Conservation (phyloP, 1,140 invertebrate species). For the Lucilia cuprina region DNA sequence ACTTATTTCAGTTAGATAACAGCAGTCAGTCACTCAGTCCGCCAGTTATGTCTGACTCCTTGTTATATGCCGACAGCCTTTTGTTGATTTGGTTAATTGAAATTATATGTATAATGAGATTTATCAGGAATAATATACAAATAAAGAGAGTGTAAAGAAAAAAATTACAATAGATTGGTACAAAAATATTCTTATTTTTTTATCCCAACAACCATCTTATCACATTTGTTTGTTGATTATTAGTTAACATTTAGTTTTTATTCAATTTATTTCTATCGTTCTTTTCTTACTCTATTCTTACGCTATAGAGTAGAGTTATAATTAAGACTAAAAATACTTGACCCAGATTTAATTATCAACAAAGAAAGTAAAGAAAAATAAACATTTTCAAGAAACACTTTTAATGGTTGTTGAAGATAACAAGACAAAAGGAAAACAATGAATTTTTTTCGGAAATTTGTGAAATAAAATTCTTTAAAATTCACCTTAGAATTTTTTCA, state of each 20-base stretch:
- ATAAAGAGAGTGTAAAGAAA: not conserved
- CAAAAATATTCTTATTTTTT: not conserved
- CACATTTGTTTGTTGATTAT: not conserved
- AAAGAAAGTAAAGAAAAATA: not conserved
- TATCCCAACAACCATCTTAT: not conserved
- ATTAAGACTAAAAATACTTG: not conserved
- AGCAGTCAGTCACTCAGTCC: not conserved
- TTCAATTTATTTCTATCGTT: not conserved
- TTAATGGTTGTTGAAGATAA: too few species aligned
- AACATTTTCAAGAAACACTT: too few species aligned
- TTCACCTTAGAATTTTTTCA: too few species aligned
- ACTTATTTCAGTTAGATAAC: not conserved
- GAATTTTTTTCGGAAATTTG: too few species aligned
- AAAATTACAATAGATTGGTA: not conserved
- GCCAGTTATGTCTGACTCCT: not conserved
- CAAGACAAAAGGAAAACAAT: too few species aligned
- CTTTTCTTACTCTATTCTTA: not conserved
- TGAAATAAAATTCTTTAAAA: too few species aligned
- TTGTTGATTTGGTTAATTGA: slow-evolving; percentile 10
- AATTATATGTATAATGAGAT: not conserved
- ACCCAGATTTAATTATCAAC: not conserved
- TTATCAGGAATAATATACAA: not conserved
- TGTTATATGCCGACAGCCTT: not conserved
- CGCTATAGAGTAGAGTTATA: not conserved
- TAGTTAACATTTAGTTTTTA: not conserved